Conservation (phyloP, 2,888 invertebrate genomes). For the Teleiodes luculella region DNA sequence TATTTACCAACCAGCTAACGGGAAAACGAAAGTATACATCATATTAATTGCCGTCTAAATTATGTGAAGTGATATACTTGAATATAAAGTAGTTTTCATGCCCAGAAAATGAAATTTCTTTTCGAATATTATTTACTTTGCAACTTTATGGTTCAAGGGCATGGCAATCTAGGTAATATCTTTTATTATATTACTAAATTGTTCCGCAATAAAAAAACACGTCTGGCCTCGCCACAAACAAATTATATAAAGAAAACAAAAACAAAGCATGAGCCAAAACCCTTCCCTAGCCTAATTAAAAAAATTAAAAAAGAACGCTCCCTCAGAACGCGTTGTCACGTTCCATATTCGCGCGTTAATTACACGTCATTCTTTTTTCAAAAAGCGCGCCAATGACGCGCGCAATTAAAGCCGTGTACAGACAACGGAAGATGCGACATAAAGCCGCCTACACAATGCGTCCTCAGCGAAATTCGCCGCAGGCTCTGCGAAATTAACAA, state of each 20-base stretch:
- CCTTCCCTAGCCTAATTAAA: conserved; percentile 71
- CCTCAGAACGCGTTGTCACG: conserved; percentile 77
- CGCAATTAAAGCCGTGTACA: conserved; percentile 77
- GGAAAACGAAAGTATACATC: conserved; percentile 59
- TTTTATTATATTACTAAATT: too few species aligned
- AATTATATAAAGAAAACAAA: conserved; percentile 24
- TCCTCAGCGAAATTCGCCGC: conserved; percentile 78
- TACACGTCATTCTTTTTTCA: conserved; percentile 79
- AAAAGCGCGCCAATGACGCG: conserved; percentile 78
- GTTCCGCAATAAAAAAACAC: not conserved
- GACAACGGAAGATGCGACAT: conserved; percentile 77
- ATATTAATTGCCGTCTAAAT: conserved; percentile 61
- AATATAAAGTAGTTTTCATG: conserved; percentile 34
- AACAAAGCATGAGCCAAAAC: conserved; percentile 43
- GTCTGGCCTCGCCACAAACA: not conserved
- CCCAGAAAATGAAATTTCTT: conserved; percentile 12
- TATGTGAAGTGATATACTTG: conserved; percentile 27
- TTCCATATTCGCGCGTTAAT: conserved; percentile 78
- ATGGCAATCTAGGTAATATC: too few species aligned
- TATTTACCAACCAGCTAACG: conserved; percentile 50
- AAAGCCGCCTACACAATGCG: conserved; percentile 77
- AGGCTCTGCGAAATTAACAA: conserved; percentile 77
- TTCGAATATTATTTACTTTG: not conserved
- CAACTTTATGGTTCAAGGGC: too few species aligned
- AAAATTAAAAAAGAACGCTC: conserved; percentile 64